Base-by-base conservation (phyloP, 2,113 vertebrate genomes). In the Prolemur simus region DNA sequence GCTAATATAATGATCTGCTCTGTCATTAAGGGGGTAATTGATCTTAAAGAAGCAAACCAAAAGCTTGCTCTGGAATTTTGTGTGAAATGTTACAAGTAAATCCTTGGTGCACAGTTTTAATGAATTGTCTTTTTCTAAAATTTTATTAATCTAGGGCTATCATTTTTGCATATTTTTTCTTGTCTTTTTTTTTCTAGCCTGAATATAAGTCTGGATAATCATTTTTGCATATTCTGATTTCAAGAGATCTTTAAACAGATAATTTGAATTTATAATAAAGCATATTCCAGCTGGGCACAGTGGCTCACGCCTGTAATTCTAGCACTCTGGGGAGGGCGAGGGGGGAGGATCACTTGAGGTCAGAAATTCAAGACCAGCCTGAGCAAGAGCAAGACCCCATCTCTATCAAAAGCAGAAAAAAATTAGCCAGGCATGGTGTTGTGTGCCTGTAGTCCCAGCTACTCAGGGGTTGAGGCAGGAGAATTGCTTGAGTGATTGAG, bases 171-270 rank as follows among this genome's bases (percentile, higher is more conserved):
- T 86, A 49, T 83, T 87, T 94, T 66, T 34, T 66, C 29, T 63
- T 60, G 42, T 42, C 58, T 64, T 32, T 32, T 64, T 29, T 34
- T 34, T 17, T 3, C 64, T 66, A 29, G 27, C 27, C 60, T 63
- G 27, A 63, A 63, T 63, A 2, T 63, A 63, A 63, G 60, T 27
- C 60, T 63, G 60, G 27, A 63, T 63, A 63, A 49, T 56, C 12
- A 0, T 49, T 83, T 85, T 96, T 81, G 64, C 52, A 7, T 86
- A 42, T 87, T 94, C 66, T 96, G 58, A 86, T 64, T 87, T 76
- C 9, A 85, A 58, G 54, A 63, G 21, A 83, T 84, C 63, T 87
- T 73, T 89, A 87, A 86, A 76, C 37, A 92, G 58, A 27, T 39
- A 86, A 73, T 60, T 71, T 27, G 49, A 2, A 64, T 45, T 37